Base-by-base conservation (phyloP, 2,797 vertebrate genomes). In the Enteromius fasciolatus region DNA sequence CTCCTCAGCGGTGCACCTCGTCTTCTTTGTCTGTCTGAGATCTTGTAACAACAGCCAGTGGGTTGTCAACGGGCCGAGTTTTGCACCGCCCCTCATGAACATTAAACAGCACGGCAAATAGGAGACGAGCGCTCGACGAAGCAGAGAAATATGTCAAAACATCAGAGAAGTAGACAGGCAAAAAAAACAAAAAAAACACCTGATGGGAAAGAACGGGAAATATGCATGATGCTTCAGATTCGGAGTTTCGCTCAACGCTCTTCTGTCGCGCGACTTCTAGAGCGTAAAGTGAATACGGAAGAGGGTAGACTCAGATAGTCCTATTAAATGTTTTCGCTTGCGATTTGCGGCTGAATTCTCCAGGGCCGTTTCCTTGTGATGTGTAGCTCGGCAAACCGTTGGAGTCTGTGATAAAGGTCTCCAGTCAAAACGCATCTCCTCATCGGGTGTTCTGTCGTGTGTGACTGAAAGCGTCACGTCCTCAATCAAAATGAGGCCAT, bases 61-160 rank as follows among this genome's bases (percentile, higher is more conserved):
- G 86, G 84, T 84, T 84, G 84, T 87, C 76, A 78, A 74, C 36
- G 25, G 54, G 63, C 54, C 18, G 54, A n/a, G 54, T 31, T 83
- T 78, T 69, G 80, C 85, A 14, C 81, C 76, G 28, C 85, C 88
- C 81, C 76, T 89, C 57, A 73, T 82, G 82, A 83, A 86, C 83
- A 89, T 88, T 84, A 89, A 86, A 87, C 78, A 84, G 82, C 46
- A 64, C 63, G 64, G 84, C 80, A 87, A 85, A 89, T 84, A 74
- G 70, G 78, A 68, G 66, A 76, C 46, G 76, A 66, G 61, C 41
- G 36, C 63, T 82, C 80, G 52, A 68, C 74, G 78, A 86, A 78
- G 85, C 84, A 72, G 80, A 86, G 83, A 90, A 87, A 88, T 66
- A 80, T 87, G 87, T 85, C 88, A 85, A 86, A 84, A 85, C 77